These are phyloP conservation scores for Amphilophus citrinellus DNA, from an alignment of 2,113 vertebrate genomes.

Conservation along the genomic window DNA sequence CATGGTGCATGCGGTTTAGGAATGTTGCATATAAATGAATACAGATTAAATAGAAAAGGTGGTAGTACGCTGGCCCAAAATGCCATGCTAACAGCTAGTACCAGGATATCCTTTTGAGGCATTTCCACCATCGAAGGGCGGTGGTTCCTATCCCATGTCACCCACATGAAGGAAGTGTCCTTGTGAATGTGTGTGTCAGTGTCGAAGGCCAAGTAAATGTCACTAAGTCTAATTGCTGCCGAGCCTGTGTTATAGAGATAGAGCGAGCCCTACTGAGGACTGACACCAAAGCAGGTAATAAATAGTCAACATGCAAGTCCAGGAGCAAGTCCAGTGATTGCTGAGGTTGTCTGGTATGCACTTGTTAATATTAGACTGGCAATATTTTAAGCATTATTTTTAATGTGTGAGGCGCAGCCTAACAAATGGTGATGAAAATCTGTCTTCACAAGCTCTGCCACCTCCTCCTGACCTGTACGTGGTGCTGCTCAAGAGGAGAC, in stretches of 20 bases:
- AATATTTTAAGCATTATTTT: not conserved
- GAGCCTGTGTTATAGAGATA: constrained; percentile 3
- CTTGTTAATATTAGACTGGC: constrained; percentile 21
- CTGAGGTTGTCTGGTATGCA: constrained; percentile 37
- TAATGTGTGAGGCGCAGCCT: not conserved
- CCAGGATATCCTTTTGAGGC: constrained; percentile 27
- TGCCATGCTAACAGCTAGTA: constrained; percentile 10
- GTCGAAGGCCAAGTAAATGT: constrained; percentile 18
- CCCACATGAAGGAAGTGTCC: not conserved
- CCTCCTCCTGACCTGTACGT: not conserved
- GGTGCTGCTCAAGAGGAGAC: not conserved
- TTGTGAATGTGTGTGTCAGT: not conserved
- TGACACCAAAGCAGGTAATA: constrained; percentile 8
- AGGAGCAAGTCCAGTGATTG: constrained; percentile 28
- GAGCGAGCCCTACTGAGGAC: not conserved
- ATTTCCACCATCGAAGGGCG: not conserved
- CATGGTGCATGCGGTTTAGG: not conserved
- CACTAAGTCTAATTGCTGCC: constrained; percentile 16
- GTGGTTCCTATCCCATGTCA: constrained; percentile 12
- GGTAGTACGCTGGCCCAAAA: not conserved
- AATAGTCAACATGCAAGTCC: not conserved
- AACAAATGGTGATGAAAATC: not conserved
- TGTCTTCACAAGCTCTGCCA: not conserved
- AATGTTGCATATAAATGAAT: not conserved
- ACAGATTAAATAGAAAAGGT: not conserved